Evolutionary conservation across 2,113 vertebrate genomes (phyloP).

Genomic region (Spermophilus dauricus): DNA sequence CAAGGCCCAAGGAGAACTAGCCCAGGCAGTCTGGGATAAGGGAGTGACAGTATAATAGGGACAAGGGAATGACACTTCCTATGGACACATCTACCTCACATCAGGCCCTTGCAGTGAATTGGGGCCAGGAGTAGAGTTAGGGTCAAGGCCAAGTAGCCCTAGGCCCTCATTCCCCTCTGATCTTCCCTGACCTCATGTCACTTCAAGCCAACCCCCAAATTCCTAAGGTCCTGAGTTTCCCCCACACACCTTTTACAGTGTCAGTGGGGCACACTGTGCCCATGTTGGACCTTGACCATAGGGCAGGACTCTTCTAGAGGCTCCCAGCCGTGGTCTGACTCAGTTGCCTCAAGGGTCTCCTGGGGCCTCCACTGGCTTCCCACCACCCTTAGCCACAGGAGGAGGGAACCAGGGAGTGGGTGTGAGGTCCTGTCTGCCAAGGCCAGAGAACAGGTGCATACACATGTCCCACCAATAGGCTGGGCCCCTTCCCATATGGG

Average conservation of each 20-base stretch:
- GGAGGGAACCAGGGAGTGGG: neutral
- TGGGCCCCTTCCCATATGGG: neutral
- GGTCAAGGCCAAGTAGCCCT: neutral
- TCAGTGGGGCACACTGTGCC: neutral
- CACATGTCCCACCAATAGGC: neutral
- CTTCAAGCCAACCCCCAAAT: neutral
- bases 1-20: neutral
- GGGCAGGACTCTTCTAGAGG: neutral
- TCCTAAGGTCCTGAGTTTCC: neutral
- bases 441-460: neutral
- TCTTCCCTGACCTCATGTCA: neutral
- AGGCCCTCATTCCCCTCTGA: neutral
- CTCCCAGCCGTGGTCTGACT: conserved; percentile 1
- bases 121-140: neutral
- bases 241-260: neutral
- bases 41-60: neutral
- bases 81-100: neutral
- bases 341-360: conserved; percentile 12
- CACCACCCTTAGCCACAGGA: neutral
- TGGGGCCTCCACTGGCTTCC: conserved; percentile 1
- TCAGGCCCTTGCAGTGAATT: neutral
- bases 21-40: neutral
- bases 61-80: neutral
- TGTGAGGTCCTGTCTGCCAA: conserved; percentile 49
- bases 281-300: neutral